Conservation (phyloP, 2,888 invertebrate species). For the Adelognathus sp. region DNA sequence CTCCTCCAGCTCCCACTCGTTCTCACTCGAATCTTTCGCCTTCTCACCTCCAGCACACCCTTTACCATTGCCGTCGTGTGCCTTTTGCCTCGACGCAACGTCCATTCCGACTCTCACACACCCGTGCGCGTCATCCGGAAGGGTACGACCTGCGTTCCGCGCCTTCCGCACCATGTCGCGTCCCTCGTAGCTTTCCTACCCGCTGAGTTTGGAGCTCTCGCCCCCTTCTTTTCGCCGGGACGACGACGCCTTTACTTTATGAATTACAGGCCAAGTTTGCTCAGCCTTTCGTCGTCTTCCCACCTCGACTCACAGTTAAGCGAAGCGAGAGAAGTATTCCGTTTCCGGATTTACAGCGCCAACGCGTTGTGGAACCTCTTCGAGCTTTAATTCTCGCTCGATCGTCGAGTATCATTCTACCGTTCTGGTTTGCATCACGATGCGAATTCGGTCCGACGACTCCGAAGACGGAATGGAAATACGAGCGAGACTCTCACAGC, state of each 20-base stretch:
- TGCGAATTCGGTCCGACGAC: background rate
- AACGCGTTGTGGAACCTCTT: conserved; percentile 22
- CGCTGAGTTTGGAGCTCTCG: conserved; percentile 28
- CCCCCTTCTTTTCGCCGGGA: background rate
- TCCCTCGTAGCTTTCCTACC: conserved; percentile 24
- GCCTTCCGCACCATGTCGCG: conserved; percentile 28
- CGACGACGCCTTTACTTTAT: conserved; percentile 63
- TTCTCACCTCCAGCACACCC: conserved; percentile 42
- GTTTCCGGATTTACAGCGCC: conserved; percentile 46
- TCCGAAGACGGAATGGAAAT: conserved; percentile 26
- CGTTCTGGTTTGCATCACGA: conserved; percentile 18
- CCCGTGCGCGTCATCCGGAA: conserved; percentile 42
- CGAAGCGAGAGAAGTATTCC: conserved; percentile 30
- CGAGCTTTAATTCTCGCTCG: conserved; percentile 51
- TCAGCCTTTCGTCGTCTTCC: conserved; percentile 51
- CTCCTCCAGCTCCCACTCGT: conserved; percentile 25
- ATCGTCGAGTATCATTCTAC: conserved; percentile 1
- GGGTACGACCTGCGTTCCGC: conserved; percentile 40
- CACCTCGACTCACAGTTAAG: conserved; percentile 39
- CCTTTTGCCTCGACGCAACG: conserved; percentile 2
- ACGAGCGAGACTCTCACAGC: background rate
- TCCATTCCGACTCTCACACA: conserved; percentile 18
- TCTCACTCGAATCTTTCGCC: conserved; percentile 26
- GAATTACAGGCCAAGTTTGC: conserved; percentile 68
- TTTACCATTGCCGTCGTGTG: background rate